Base-by-base conservation (phyloP, 2,888 invertebrate genomes). In the Lamellibrachia columna region DNA sequence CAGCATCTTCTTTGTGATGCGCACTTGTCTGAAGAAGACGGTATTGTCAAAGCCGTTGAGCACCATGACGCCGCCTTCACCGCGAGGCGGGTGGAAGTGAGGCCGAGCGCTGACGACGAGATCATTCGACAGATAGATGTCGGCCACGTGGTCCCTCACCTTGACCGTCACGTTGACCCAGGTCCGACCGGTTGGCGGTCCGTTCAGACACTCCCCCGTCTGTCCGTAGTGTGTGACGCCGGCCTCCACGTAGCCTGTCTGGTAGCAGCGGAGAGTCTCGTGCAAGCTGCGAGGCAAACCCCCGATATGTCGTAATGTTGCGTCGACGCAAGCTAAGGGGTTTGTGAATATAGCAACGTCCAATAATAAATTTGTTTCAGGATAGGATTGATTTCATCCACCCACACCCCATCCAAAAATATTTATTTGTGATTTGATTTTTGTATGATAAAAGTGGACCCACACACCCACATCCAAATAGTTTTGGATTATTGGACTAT, bases 161-260 rank as follows among this genome's bases (percentile, higher is more conserved):
- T 75, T 28, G 15, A 60, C 92, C 28, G 52, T 53, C 22, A 90
- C 92, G 90, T 75, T 58, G 90, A 92, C 90, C 92, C 92, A 92
- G 15, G 15, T 28, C 60, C 15, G 53, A 7, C 92, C 92, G 40
- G 92, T 52, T 11, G 92, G 92, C 6, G 90, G 92, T 52, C 92
- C 92, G 52, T 60, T 52, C 28, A 40, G 90, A n/a, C 92, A 92
- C 8, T 40, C 52, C 3, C 90, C 90, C 11, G 75, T 52, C 75
- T 75, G 40, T 22, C 92, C 60, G 7, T n/a, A n/a, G 91, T 53
- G 11, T 7, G 58, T 91, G 6, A 40, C 11, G 7, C 91, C 91
- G 53, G 9, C 91, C 28, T 40, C 40, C 91, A 91, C 58, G n/a
- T 53, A 91, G 3, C 91, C 91, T 11, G 53, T 53, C 53, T 91